phyloP scores from a whole-genome alignment of 2,888 invertebrate genomes.

The Tetragonula carbonaria region DNA sequence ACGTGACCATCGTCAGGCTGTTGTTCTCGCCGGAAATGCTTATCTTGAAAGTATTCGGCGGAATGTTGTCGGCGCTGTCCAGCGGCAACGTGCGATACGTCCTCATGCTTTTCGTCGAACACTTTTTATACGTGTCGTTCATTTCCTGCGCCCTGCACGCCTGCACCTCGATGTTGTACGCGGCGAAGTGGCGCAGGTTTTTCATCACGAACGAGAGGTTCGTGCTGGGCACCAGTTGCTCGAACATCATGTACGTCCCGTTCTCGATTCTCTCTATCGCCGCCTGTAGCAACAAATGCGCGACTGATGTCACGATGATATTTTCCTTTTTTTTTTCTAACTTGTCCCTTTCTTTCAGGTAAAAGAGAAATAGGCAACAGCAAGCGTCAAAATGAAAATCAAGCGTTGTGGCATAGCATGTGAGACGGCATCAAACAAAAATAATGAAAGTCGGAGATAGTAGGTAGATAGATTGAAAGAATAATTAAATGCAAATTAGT shows the following conservation, averaged over 20 bases:
- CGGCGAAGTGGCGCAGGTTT: slow-evolving; percentile 90
- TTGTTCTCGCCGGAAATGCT: slow-evolving; percentile 75
- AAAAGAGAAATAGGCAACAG: too few relatives aligned
- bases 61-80: slow-evolving; percentile 80
- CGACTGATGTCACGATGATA: not conserved
- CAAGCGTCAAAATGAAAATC: too few relatives aligned
- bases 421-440: too few relatives aligned
- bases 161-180: slow-evolving; percentile 90
- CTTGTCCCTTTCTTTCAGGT: too few relatives aligned
- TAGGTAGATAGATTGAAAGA: too few relatives aligned
- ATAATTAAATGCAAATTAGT: too few relatives aligned
- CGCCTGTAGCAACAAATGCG: not conserved
- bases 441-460: too few relatives aligned
- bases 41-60: slow-evolving; percentile 73
- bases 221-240: slow-evolving; percentile 71
- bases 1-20: slow-evolving; percentile 86
- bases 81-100: slow-evolving; percentile 85
- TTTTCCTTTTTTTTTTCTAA: too few relatives aligned
- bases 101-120: slow-evolving; percentile 85
- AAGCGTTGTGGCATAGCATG: too few relatives aligned
- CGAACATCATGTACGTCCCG: slow-evolving; percentile 68
- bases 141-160: slow-evolving; percentile 90
- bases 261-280: slow-evolving; percentile 44
- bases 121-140: slow-evolving; percentile 83
- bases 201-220: slow-evolving; percentile 85